Conservation (phyloP, 2,113 vertebrate species). For the Rallus limicola region DNA sequence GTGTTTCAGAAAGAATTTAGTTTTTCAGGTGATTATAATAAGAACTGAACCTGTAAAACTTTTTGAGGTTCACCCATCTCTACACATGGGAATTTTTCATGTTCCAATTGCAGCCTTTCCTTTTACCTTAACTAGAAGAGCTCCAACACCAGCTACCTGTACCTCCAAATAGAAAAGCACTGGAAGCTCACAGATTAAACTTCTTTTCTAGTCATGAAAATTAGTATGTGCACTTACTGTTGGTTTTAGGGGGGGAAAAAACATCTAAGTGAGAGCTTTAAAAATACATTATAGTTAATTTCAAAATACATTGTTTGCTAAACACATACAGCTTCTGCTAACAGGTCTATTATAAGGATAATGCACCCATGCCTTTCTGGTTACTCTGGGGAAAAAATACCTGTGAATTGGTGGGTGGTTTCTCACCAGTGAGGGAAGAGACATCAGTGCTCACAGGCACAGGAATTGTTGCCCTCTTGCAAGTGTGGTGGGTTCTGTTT, state of each 20-base stretch:
- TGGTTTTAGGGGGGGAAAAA: slow-evolving; percentile 57
- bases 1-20: neutral
- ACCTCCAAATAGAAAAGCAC: slow-evolving; percentile 53
- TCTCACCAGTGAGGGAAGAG: slow-evolving; percentile 18
- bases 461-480: neutral
- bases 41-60: neutral
- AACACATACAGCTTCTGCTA: slow-evolving; percentile 67
- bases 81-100: neutral
- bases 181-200: slow-evolving; percentile 64
- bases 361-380: slow-evolving; percentile 40
- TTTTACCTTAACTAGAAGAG: slow-evolving; percentile 54
- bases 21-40: neutral
- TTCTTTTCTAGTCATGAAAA: slow-evolving; percentile 59
- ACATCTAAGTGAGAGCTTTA: slow-evolving; percentile 42
- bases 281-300: slow-evolving; percentile 57
- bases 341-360: slow-evolving; percentile 51
- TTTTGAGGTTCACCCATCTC: slow-evolving; percentile 39
- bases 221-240: slow-evolving; percentile 28
- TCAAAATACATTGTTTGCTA: slow-evolving; percentile 71
- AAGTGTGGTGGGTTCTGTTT: neutral
- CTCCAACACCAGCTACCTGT: slow-evolving; percentile 54
- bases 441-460: neutral
- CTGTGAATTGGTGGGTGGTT: slow-evolving; percentile 29
- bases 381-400: neutral
- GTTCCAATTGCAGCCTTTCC: slow-evolving; percentile 13